Evolutionary conservation across 2,113 vertebrate species (phyloP).

Genomic region (Argyrosomus japonicus): DNA sequence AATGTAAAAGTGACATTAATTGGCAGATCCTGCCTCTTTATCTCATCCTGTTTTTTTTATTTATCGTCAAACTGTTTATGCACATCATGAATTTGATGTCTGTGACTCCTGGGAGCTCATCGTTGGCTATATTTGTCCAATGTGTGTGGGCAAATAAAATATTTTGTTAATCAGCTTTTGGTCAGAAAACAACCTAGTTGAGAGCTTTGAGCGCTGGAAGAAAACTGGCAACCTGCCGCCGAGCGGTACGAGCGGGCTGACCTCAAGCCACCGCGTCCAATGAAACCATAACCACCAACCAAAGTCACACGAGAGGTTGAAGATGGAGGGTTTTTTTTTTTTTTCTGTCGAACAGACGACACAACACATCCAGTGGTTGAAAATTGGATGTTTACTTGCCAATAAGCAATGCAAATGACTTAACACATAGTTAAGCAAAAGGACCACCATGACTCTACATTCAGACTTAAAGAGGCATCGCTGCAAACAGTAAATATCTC

Average conservation of each 20-base stretch:
- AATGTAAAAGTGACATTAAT: neutral
- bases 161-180: conserved; percentile 18
- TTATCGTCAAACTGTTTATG: neutral
- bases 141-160: neutral
- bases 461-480: conserved; percentile 47
- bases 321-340: neutral
- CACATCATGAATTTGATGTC: neutral
- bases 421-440: conserved; percentile 9
- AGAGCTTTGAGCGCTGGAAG: neutral
- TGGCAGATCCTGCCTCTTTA: neutral
- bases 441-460: conserved; percentile 18
- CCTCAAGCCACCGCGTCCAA: conserved; percentile 51
- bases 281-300: conserved; percentile 57
- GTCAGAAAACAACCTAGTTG: conserved; percentile 14
- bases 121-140: neutral
- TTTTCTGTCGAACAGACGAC: neutral
- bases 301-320: conserved; percentile 22
- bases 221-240: conserved; percentile 5
- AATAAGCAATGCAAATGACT: conserved; percentile 24
- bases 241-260: conserved; percentile 42
- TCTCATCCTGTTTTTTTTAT: neutral
- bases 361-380: neutral
- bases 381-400: conserved; percentile 3
- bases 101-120: conserved; percentile 3
- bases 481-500: conserved; percentile 54